Base-by-base conservation (phyloP, 2,113 vertebrate species). In the Picathartes gymnocephalus region DNA sequence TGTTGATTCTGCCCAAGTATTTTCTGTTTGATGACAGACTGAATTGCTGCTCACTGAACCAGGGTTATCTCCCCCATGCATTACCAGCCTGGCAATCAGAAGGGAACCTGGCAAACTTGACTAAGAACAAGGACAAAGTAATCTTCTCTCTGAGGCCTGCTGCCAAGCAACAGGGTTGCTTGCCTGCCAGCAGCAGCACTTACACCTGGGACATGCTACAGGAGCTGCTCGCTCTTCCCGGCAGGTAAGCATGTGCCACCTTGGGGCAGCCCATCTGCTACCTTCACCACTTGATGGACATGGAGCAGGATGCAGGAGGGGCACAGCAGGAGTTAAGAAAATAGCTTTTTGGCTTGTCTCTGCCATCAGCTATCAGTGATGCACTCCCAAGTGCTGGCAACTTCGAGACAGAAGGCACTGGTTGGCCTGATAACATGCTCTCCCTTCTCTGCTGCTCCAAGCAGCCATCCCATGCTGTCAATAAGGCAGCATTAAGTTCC, bases 151-250 rank as follows among this genome's bases (percentile, higher is more conserved):
- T 2, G 30, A 79, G 81, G 51, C n/a, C 88, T 79, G 83, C 74
- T 97, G 95, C 95, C 95, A 97, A 96, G 93, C 19, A 65, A 78
- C 92, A 84, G 73, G 60, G 86, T 84, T 92, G 86, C 79, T 73
- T 54, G 72, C 66, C 47, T 84, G 94, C 81, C 90, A 95, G 90
- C 71, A 89, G 83, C 86, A 89, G 81, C 69, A 42, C 89, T 81
- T 54, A 25, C 94, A 81, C 42, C 0, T 0, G 73, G 44, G 58
- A 81, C 47, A 17, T 45, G 42, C 37, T 53, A 48, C 47, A n/a
- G 73, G 88, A 95, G 81, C 78, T 73, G n/a, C 71, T 86, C 88
- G 68, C 74, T 77, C 81, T 60, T 88, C 82, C 68, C 53, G 12
- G 60, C 90, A 89, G 83, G 91, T 89, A 48, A 90, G 68, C 57